Base-by-base conservation (phyloP, 1,140 invertebrate species). In the Drosophila ironensis region DNA sequence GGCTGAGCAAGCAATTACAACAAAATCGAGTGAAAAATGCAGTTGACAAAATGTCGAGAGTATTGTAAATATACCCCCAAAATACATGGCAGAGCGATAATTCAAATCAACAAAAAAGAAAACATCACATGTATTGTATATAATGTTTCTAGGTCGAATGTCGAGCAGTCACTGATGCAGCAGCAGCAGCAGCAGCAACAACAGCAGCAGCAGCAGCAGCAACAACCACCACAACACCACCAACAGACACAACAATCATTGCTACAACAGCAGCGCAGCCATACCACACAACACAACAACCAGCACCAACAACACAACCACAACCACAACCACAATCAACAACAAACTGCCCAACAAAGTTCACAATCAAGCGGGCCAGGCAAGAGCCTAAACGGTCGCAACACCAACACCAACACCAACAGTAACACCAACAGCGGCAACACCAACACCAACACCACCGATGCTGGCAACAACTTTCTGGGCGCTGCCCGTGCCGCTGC, bases 111-210 rank as follows among this genome's bases (percentile, higher is more conserved):
- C 12, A 42, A 19, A 44, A 63, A 53, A 63, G 38, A 17, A 41
- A 60, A 35, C 63, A 37, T 22, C 40, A 40, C 30, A 46, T 64
- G 51, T 69, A 53, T 75, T 81, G 56, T 82, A 72, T 84, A 89
- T 89, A 89, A 89, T 89, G 88, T 89, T 89, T 89, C 88, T 89
- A 89, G 88, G 88, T 89, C 82, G 69, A 88, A 87, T 89, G 74
- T 88, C 88, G 88, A 89, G 84, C 86, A 87, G 74, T 73, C 84
- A 78, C 70, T 88, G 84, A 71, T 84, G 75, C 80, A 86, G 87
- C 80, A 86, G 16, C 61, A 68, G 61, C 76, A 54, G 53, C 67
- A 44, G 72, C 61, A 57, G 63, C 71, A 52, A 67, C 78, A 84
- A 41, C 54, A 41, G 57, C 81, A 75, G 38, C 73, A 42, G 9